phyloP scores from a whole-genome alignment of 2,888 invertebrate species.

The Rhodophaea formosa region DNA sequence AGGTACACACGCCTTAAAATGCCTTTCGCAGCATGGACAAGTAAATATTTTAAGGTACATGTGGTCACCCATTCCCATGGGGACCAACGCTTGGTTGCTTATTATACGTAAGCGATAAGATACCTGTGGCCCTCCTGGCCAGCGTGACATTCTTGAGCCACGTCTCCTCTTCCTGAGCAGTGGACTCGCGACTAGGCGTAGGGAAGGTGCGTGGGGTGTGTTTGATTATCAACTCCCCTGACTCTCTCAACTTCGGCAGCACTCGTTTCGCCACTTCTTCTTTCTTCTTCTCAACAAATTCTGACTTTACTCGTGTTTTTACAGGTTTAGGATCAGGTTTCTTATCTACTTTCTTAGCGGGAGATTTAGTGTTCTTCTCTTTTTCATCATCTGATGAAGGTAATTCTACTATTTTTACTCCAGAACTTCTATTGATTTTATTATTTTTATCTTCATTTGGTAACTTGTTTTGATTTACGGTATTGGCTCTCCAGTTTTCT shows the following conservation, averaged over 20 bases:
- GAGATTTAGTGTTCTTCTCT: conserved; percentile 20
- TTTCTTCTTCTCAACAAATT: conserved; percentile 62
- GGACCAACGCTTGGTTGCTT: too few species aligned
- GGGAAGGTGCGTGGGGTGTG: conserved; percentile 90
- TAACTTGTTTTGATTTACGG: conserved; percentile 30
- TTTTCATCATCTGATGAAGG: conserved; percentile 32
- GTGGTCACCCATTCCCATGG: too few species aligned
- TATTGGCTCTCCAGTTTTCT: conserved; percentile 78
- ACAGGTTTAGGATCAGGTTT: conserved; percentile 30
- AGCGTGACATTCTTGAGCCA: conserved; percentile 90
- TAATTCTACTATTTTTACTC: conserved; percentile 48
- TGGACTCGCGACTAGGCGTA: conserved; percentile 90
- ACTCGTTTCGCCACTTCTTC: conserved; percentile 58
- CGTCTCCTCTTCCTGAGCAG: conserved; percentile 85
- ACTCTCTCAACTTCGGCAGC: conserved; percentile 80
- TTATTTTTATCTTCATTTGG: conserved; percentile 17
- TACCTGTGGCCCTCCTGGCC: conserved; percentile 83
- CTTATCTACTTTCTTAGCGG: conserved; percentile 28
- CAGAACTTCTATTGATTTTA: conserved; percentile 29
- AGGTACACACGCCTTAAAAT: too few species aligned
- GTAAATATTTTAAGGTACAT: too few species aligned
- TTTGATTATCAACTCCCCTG: conserved; percentile 82
- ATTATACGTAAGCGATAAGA: too few species aligned
- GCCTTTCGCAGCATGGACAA: too few species aligned
- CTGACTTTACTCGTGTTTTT: conserved; percentile 53